Conservation (phyloP, 2,113 vertebrate genomes). For the Otocyon megalotis region DNA sequence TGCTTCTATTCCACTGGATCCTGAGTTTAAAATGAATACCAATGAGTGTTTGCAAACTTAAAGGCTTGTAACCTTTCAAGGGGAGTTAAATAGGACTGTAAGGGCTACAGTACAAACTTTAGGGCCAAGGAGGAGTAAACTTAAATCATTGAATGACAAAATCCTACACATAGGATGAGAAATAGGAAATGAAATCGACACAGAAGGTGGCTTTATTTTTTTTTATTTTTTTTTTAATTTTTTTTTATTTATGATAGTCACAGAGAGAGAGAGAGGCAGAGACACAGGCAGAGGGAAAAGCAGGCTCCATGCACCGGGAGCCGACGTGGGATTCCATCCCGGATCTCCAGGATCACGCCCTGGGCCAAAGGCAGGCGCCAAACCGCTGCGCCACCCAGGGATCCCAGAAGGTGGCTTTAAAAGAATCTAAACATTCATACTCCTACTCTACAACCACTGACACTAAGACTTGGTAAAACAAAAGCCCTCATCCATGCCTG, state of each 20-base stretch:
- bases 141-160: slow-evolving; percentile 21
- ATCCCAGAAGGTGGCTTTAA: background rate
- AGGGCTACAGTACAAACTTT: background rate
- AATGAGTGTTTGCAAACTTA: slow-evolving; percentile 5
- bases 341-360: no score
- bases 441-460: background rate
- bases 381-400: no score
- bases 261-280: no score
- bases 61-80: background rate
- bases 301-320: no score
- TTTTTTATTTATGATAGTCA: no score
- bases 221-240: no score
- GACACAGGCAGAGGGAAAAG: no score
- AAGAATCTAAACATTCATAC: slow-evolving; percentile 20
- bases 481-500: background rate
- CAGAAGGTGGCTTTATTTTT: background rate
- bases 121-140: background rate
- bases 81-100: background rate
- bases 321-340: no score
- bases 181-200: slow-evolving; percentile 28
- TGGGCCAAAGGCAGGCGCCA: no score
- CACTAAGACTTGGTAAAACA: background rate
- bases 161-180: slow-evolving; percentile 11
- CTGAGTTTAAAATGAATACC: slow-evolving; percentile 39
- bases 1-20: slow-evolving; percentile 38